These are phyloP conservation scores for Megatriorchis doriae DNA, from an alignment of 2,113 vertebrate genomes.

Conservation along the genomic window DNA sequence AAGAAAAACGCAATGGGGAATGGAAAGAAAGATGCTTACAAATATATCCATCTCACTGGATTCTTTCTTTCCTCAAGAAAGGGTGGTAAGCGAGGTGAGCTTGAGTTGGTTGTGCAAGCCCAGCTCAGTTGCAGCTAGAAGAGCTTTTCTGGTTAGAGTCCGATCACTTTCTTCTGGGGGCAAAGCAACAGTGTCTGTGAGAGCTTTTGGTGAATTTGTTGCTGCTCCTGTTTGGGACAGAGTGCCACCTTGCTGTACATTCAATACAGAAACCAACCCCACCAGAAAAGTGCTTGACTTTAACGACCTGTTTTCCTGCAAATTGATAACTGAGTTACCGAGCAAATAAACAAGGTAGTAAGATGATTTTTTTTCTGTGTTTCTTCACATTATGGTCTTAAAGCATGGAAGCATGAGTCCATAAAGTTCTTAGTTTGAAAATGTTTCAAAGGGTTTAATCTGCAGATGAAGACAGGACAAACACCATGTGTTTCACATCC, in stretches of 20 bases:
- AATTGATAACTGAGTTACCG: background rate
- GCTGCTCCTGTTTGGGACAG: background rate
- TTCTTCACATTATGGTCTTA: background rate
- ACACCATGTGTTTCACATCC: background rate
- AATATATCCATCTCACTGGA: background rate
- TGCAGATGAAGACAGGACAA: background rate
- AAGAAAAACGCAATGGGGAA: background rate
- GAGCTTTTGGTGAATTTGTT: background rate
- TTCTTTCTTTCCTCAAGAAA: background rate
- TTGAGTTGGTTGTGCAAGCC: background rate
- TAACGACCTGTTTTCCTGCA: background rate
- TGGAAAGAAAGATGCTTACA: background rate
- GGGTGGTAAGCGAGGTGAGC: background rate
- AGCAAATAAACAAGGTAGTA: background rate
- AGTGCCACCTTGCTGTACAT: background rate
- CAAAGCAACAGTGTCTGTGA: background rate
- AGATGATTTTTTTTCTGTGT: background rate
- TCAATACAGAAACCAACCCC: background rate
- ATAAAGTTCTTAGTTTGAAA: background rate
- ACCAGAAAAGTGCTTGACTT: background rate
- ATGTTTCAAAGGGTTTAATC: background rate
- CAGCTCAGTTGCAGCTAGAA: background rate
- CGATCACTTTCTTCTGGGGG: background rate
- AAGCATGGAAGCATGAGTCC: background rate
- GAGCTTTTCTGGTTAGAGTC: background rate